Base-by-base conservation (phyloP, 2,888 invertebrate species). In the Gymnocheta viridis region DNA sequence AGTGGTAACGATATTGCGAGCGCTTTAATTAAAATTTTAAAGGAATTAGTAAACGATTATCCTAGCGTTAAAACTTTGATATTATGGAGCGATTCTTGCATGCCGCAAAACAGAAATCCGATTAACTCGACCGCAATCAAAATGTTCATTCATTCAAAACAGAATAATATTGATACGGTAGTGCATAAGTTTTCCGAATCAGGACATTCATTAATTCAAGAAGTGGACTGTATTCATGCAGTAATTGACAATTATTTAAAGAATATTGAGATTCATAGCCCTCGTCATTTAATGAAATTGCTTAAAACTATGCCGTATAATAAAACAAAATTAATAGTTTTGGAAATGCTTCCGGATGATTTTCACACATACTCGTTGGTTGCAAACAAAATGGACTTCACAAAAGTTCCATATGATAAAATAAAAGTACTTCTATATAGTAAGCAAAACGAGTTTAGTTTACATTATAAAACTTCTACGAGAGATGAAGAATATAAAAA, bases 1-100 rank as follows among this genome's bases (percentile, higher is more conserved):
- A 47, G 19, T 12, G 22, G 12, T 51, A 51, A 44, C 6, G 44
- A 44, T 6, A 44, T 44, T 44, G 44, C 44, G 1, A 44, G 44
- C 6, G 44, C 44, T 24, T 24, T 51, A 51, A 51, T 51, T 51
- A 51, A 51, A 51, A 51, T 51, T 22, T 51, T 51, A 24, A 51
- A 51, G 22, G 22, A 51, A 22, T 24, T 51, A 12, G 24, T 51
- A 10, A 51, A 51, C 22, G 51, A 51, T 10, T 24, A 24, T 10
- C 51, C 22, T 24, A 10, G 7, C 22, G 10, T 51, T 24, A 51
- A 51, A 24, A 24, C 24, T 22, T 10, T 51, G 24, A 51, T 2
- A 24, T 51, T 19, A 22, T 51, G 51, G 51, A 38, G 38, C 10
- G 38, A 38, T 38, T 38, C 38, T 9, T 38, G 12, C 38, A 10